Evolutionary conservation across 2,888 invertebrate genomes (phyloP), one percentile per base, ranked within the genome.

Genomic region (Marasmarcha lunaedactyla): DNA sequence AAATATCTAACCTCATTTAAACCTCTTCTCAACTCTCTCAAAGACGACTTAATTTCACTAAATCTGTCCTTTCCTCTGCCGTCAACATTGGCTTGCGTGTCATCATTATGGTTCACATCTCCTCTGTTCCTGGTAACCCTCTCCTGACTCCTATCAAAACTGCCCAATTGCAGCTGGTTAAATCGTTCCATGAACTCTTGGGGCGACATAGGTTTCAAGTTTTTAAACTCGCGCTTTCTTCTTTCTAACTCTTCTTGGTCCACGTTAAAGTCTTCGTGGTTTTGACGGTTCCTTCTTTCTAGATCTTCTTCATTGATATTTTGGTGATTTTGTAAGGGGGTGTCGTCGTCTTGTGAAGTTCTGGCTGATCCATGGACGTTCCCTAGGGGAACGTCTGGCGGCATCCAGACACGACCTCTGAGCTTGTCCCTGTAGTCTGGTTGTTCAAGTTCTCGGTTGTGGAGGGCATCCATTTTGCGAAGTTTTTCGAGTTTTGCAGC

Each of bases 401-500:
- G 41, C 42, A 43, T 48, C 52, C 53, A 53, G 14, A 55, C 56
- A 10, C 57, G 54, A 1, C 60, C 60, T 38, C 52, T 62, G 14
- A 58, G 46, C 1, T 47, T 42, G 41, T 47, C 48, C 34, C 49
- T 55, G 49, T 58, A 59, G 41, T 66, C 59, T 10, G 45, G 44
- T 1, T 55, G 46, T 0, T 55, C 50, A 0, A 46, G 37, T 27
- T 65, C 66, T 2, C 55, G 43, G 55, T 70, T 73, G 35, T 71
- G 69, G 1, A 77, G 54, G 0, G 70, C 69, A 50, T 76, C 73
- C 70, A 77, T 59, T 36, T 71, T 73, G 5, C 86, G 84, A 0
- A 86, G 76, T 36, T 85, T 86, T 43, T 87, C 86, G 1, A 84
- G 42, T 42, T 79, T 68, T 40, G 63, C 63, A 20, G 71, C 61